phyloP scores from a whole-genome alignment of 2,113 vertebrate genomes.

The Notechis scutatus region DNA sequence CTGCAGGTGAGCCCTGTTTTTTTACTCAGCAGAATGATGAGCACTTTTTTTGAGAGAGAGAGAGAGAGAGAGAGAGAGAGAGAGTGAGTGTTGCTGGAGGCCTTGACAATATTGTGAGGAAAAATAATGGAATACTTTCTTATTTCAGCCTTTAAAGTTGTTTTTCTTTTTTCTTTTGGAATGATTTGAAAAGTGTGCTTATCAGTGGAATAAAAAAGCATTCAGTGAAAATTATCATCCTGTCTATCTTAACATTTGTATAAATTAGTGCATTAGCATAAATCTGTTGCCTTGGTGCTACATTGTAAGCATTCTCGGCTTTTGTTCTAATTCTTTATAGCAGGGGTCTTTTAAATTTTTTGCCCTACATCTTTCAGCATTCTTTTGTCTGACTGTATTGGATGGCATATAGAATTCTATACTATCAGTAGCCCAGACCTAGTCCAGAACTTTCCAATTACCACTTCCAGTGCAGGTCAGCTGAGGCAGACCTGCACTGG shows the following conservation, averaged over 20 bases:
- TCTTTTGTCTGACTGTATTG: background rate
- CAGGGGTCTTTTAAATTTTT: background rate
- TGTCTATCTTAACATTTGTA: background rate
- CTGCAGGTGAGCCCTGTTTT: slow-evolving; percentile 70
- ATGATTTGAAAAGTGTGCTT: background rate
- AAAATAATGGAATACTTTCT: slow-evolving; percentile 4
- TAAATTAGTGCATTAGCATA: slow-evolving; percentile 26
- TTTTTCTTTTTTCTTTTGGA: background rate
- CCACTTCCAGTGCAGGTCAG: background rate
- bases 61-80: background rate
- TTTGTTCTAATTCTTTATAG: slow-evolving; percentile 16
- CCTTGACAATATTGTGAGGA: background rate
- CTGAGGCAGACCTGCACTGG: background rate
- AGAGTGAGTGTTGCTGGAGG: background rate
- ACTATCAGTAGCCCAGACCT: background rate
- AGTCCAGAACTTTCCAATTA: background rate
- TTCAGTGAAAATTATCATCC: background rate
- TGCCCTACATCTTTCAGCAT: background rate
- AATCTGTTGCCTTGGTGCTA: slow-evolving; percentile 17
- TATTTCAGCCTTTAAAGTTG: slow-evolving; percentile 18
- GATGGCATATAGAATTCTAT: background rate
- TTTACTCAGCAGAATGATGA: slow-evolving; percentile 11
- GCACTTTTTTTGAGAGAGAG: background rate
- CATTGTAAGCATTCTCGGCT: slow-evolving; percentile 26
- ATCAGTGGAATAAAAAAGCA: background rate